Evolutionary conservation across 2,113 vertebrate species (phyloP).

Genomic region (Neotragus moschatus): DNA sequence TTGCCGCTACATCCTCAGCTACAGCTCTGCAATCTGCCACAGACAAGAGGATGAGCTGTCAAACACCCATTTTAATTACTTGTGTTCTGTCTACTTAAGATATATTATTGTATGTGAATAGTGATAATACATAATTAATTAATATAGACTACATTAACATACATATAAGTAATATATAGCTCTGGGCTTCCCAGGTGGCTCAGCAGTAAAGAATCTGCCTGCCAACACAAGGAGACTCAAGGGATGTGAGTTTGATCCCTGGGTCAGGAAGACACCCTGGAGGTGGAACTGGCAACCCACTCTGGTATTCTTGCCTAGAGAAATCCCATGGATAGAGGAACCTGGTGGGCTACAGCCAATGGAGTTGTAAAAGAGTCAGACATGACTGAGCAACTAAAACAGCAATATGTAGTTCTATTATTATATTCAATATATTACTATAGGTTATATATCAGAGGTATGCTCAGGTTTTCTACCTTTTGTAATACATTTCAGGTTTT

Average conservation of each 20-base stretch:
- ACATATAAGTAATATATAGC: background rate
- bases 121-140: background rate
- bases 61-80: background rate
- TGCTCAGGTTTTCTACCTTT: background rate
- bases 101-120: background rate
- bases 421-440: background rate
- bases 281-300: background rate
- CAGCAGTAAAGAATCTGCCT: background rate
- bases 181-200: background rate
- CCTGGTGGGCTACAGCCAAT: background rate
- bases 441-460: background rate
- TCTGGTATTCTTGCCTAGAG: background rate
- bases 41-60: background rate
- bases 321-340: background rate
- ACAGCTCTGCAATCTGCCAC: background rate
- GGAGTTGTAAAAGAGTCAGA: background rate
- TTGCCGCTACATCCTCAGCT: background rate
- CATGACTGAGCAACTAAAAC: background rate
- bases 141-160: background rate
- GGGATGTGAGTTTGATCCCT: background rate
- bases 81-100: background rate
- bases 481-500: background rate
- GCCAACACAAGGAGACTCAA: background rate
- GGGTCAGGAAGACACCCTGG: background rate
- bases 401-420: background rate